Evolutionary conservation across 2,888 invertebrate species (phyloP).

Genomic region (Stomorhina lunata): DNA sequence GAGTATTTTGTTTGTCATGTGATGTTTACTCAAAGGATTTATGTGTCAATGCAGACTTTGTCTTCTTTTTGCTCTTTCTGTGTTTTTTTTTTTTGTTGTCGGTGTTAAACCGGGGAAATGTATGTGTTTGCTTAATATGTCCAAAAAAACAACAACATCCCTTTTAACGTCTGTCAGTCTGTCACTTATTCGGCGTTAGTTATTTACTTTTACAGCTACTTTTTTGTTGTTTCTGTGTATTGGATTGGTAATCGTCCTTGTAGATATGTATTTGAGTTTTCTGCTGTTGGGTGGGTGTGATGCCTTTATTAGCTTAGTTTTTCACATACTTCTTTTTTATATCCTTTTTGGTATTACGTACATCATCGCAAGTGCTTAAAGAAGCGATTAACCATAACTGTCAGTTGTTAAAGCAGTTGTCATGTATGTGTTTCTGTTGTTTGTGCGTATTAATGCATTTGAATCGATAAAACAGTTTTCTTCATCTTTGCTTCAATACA

Average conservation of each 20-base stretch:
- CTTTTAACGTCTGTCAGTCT: background rate
- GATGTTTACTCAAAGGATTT: slow-evolving; percentile 62
- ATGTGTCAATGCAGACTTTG: slow-evolving; percentile 40
- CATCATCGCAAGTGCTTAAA: slow-evolving; percentile 59
- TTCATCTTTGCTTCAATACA: slow-evolving; percentile 44
- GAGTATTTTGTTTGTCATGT: slow-evolving; percentile 34
- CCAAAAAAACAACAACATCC: slow-evolving; percentile 4
- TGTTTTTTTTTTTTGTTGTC: background rate
- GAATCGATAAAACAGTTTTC: slow-evolving; percentile 53
- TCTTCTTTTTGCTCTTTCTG: slow-evolving; percentile 6
- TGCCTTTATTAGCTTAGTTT: slow-evolving; percentile 53
- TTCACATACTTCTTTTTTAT: background rate
- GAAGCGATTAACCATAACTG: slow-evolving; percentile 63
- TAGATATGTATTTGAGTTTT: no score
- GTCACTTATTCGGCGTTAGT: background rate
- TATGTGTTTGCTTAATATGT: background rate
- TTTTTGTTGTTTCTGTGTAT: background rate
- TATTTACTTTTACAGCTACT: background rate
- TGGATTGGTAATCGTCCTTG: slow-evolving; percentile 24
- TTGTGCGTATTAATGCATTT: slow-evolving; percentile 57
- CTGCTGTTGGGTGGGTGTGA: no score
- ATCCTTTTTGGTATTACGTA: slow-evolving; percentile 1
- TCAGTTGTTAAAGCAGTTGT: slow-evolving; percentile 63
- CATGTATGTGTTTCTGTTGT: slow-evolving; percentile 60
- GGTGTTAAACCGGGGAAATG: background rate